Base-by-base conservation (phyloP, 2,113 vertebrate genomes). In the Oostethus manadensis region DNA sequence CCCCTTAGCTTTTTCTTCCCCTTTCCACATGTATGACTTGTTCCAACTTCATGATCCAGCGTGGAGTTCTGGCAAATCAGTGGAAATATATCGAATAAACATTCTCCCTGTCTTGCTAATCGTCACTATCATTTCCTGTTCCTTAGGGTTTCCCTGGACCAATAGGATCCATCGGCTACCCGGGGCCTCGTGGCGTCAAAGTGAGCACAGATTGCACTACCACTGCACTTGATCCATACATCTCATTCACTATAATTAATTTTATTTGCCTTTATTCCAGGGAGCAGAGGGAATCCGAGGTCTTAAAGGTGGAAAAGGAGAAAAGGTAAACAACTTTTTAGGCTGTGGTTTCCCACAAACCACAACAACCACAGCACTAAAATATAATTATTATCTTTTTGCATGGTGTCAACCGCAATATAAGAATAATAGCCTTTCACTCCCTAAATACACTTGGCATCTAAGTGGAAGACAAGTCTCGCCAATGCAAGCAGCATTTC, bases 141-240 rank as follows among this genome's bases (percentile, higher is more conserved):
- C 40, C 15, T 58, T 60, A 99, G 96, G 97, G 97, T 53, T 90
- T 86, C 60, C 59, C 89, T 62, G 96, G 97, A 74, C 91, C 94
- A 47, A 93, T 94, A 44, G 97, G 97, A 58, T 93, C 95, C 49
- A 90, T 97, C 74, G 97, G 97, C 50, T 99, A 99, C 76, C 97
- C 97, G 29, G 97, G 97, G 23, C 92, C 97, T 53, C 91, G 97
- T 60, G 97, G 97, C 73, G 97, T 99, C 40, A 99, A 99, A 93
- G 96, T 99, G 91, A 74, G 71, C 15, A 4, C 47, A 7, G 16
- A 38, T 29, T 43, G 16, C 6, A n/a, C 17, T 46, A 6, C 3
- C 22, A 8, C n/a, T 7, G 29, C 33, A 55, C 33, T 42, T 3
- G 14, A 14, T 13, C 38, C 6, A 2, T 4, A 14, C 38, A 13